phyloP scores from a whole-genome alignment of 2,113 vertebrate species.

The Microcebus jonahi region DNA sequence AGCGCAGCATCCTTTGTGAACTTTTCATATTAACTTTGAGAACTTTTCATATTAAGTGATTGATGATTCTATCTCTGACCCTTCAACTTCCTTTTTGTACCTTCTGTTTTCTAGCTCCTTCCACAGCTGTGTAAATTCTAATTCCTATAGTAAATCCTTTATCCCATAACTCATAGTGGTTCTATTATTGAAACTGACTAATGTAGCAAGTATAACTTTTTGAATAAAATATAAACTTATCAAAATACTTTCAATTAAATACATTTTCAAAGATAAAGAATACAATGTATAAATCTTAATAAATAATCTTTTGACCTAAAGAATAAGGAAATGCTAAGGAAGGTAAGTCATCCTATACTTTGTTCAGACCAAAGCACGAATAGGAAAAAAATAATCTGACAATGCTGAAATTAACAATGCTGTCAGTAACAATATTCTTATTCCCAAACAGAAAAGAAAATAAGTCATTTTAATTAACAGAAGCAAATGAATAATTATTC shows the following conservation, averaged over 20 bases:
- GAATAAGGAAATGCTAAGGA: conserved; percentile 22
- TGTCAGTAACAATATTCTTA: not conserved
- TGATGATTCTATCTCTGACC: not conserved
- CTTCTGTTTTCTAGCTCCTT: not conserved
- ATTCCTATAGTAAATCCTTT: not conserved
- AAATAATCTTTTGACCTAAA: not conserved
- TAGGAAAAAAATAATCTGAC: not conserved
- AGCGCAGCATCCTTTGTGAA: not conserved
- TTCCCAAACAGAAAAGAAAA: not conserved
- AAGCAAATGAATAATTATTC: not conserved
- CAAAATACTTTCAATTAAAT: not conserved
- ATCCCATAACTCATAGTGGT: not conserved
- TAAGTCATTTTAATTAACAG: not conserved
- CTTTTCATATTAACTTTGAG: not conserved
- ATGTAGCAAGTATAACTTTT: not conserved
- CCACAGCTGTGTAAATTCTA: not conserved
- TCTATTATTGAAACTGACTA: not conserved
- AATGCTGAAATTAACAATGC: not conserved
- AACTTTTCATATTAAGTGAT: not conserved
- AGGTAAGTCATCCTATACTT: not conserved
- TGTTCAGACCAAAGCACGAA: not conserved
- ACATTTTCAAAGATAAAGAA: not conserved
- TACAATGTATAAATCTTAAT: not conserved
- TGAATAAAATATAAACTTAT: not conserved
- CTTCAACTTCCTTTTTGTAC: not conserved